These are phyloP conservation scores for Cataglyphis altisquamis DNA, from an alignment of 2,888 invertebrate genomes.

Conservation along the genomic window DNA sequence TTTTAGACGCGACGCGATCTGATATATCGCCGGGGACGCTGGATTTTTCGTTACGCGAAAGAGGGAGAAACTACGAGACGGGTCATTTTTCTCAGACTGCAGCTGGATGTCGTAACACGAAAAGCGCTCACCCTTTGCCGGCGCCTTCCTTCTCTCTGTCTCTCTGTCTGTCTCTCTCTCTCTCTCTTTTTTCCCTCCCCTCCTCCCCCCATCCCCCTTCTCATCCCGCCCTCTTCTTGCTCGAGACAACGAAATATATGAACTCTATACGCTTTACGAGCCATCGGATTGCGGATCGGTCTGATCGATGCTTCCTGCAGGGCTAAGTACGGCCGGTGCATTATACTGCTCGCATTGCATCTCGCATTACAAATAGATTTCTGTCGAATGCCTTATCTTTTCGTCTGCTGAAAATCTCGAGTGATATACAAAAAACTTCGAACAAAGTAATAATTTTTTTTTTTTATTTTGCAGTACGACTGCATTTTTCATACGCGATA, in stretches of 20 bases:
- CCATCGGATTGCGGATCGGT: slow-evolving; percentile 69
- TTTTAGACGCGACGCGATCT: slow-evolving; percentile 79
- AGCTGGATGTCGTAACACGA: slow-evolving; percentile 72
- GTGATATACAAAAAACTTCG: neutral
- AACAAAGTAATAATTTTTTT: neutral
- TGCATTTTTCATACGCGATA: neutral
- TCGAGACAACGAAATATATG: slow-evolving; percentile 73
- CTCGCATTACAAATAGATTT: slow-evolving; percentile 7
- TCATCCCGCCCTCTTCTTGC: neutral
- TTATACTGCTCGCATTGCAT: slow-evolving; percentile 49
- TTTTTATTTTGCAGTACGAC: neutral
- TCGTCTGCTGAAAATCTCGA: neutral
- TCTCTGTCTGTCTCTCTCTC: neutral
- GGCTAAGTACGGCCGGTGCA: slow-evolving; percentile 73
- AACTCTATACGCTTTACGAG: slow-evolving; percentile 66
- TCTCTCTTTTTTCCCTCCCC: no score
- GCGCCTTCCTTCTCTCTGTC: slow-evolving; percentile 30
- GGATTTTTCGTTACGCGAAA: slow-evolving; percentile 70
- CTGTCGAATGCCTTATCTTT: neutral
- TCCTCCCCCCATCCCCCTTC: no score
- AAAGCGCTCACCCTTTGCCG: slow-evolving; percentile 47
- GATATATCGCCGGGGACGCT: slow-evolving; percentile 78
- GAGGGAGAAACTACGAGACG: slow-evolving; percentile 76
- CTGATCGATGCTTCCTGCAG: slow-evolving; percentile 68
- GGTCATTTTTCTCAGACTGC: slow-evolving; percentile 80